Evolutionary conservation across 2,888 invertebrate genomes (phyloP), one percentile per base, ranked within the genome.

Genomic region (Cheilosia variabilis): DNA sequence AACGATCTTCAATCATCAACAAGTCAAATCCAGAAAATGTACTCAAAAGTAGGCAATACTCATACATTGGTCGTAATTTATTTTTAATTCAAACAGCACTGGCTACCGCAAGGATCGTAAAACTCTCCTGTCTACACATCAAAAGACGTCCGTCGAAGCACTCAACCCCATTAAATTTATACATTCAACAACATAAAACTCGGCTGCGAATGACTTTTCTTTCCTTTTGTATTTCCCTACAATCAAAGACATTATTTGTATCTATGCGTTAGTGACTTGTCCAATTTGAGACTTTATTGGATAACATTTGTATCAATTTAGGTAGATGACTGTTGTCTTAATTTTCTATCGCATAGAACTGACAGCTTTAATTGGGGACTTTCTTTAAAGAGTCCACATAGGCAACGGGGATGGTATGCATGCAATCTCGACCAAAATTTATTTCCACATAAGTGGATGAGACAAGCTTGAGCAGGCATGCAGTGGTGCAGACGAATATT

Each of bases 231-330:
- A 4, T 53, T 10, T 72, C 27, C 41, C 24, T 69, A 45, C n/a
- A 52, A 60, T 27, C 43, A 34, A 43, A 55, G 47, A 55, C 41
- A 63, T 37, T 31, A 31, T 55, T 55, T 73, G 55, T 55, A 50
- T 58, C 43, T 62, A 45, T 53, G 62, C 27, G 53, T 72, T 15
- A 22, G n/a, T 57, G 45, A 37, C 27, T 50, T 60, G 62, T 55
- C 55, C 45, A 65, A 73, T 73, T 55, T 55, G 57, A 37, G 15
- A 47, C 47, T 73, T 65, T 55, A 73, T 73, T 73, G 53, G 19
- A 45, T 57, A 47, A 65, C 55, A 73, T 73, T 63, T 57, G 55
- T 65, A 55, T 73, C 63, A 63, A 73, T 73, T 73, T 55, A 57
- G 37, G 34, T 17, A 34, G 17, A 24, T 50, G 3, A 15, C 34